Evolutionary conservation across 1,140 invertebrate species (phyloP), one percentile per base, ranked within the genome.

Genomic region (Bombus breviceps): DNA sequence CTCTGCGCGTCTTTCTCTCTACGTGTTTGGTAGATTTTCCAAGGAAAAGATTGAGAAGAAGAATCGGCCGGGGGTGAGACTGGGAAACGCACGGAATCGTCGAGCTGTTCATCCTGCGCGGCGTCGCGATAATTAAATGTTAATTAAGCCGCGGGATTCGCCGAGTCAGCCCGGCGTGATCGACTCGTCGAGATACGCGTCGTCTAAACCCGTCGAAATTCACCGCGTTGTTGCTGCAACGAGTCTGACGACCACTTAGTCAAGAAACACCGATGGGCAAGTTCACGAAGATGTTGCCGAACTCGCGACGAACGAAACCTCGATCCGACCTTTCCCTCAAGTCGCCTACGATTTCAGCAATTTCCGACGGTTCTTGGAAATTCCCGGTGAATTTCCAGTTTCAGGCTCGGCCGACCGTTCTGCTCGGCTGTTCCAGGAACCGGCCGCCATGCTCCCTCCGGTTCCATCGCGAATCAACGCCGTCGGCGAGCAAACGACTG

Each of bases 401-500:
- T 25, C 37, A 28, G 4, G 34, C 66, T 18, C 34, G 34, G 32
- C 32, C 32, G 32, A n/a, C n/a, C 32, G 18, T 37, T 68, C 66
- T 68, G 37, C 34, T 39, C 34, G 47, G 43, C 34, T 75, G 62
- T 75, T 75, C 47, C 69, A n/a, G 69, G 69, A 71, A 71, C 69
- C 37, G 34, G 37, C 25, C 53, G 39, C n/a, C 75, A 12, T 32
- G 9, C 25, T n/a, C 13, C 43, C n/a, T 5, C 34, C 12, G 8
- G 13, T 68, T 68, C 3, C 25, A 53, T 47, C 39, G 83, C 74
- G 43, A 76, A 68, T 41, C 10, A 64, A 75, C 62, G 59, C 41
- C 75, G 68, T 47, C 82, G 68, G 83, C 71, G 59, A 39, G 73
- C 77, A 66, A 81, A 86, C 72, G 73, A 37, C 57, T 87, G 83